These are phyloP conservation scores for Channa argus DNA, from an alignment of 2,113 vertebrate species.

Conservation along the genomic window DNA sequence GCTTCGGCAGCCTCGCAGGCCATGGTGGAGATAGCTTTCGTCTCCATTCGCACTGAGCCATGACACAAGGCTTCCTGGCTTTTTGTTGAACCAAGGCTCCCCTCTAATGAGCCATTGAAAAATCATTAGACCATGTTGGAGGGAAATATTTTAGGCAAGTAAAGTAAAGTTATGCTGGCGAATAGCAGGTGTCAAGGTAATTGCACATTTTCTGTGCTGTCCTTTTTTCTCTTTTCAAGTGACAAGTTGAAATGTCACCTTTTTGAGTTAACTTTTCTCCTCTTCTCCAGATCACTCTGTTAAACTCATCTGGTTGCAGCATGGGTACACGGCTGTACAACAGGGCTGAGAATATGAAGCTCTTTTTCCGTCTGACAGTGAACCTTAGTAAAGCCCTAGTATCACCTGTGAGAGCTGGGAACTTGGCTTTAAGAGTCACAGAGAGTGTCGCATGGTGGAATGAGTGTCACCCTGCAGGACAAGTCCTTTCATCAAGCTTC, in stretches of 20 bases:
- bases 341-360: conserved; percentile 52
- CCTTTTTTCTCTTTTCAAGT: conserved; percentile 16
- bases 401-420: conserved; percentile 72
- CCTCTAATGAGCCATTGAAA: conserved; percentile 78
- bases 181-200: conserved; percentile 56
- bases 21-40: conserved; percentile 44
- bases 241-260: conserved; percentile 46
- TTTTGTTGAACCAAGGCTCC: conserved; percentile 47
- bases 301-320: conserved; percentile 66
- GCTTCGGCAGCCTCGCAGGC: conserved; percentile 51
- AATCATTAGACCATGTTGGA: conserved; percentile 60
- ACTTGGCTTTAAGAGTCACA: conserved; percentile 41
- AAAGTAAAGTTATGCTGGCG: conserved; percentile 38
- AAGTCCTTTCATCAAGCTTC: conserved; percentile 79
- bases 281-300: conserved; percentile 18
- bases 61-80: conserved; percentile 43
- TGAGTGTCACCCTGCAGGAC: conserved; percentile 73
- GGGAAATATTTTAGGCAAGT: conserved; percentile 43
- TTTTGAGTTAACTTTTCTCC: conserved; percentile 55
- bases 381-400: conserved; percentile 71
- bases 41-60: conserved; percentile 49
- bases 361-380: conserved; percentile 40
- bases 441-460: conserved; percentile 47
- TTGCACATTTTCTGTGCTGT: conserved; percentile 12
- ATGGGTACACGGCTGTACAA: conserved; percentile 13